These are phyloP conservation scores for Perizoma affinitatum DNA, from an alignment of 2,888 invertebrate species.

Conservation along the genomic window DNA sequence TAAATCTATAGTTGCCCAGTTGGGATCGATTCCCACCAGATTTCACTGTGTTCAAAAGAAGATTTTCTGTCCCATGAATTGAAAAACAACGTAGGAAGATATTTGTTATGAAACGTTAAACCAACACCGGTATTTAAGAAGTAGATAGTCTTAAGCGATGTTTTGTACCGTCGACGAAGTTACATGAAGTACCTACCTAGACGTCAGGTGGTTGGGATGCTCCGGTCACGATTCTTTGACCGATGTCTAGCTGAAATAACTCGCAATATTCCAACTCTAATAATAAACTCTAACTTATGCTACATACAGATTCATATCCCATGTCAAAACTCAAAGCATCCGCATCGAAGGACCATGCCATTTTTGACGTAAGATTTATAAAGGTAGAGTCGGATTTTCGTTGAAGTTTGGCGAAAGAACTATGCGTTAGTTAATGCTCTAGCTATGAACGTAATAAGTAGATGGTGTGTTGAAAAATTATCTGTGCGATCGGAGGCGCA, in stretches of 20 bases:
- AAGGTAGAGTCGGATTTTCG: conserved; percentile 42
- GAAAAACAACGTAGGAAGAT: conserved; percentile 1
- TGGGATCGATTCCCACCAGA: no score
- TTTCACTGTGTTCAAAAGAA: no score
- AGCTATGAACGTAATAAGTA: conserved; percentile 83
- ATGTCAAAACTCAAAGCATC: conserved; percentile 21
- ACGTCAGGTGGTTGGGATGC: conserved; percentile 81
- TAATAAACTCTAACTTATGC: conserved; percentile 39
- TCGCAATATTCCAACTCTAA: conserved; percentile 47
- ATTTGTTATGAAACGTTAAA: conserved; percentile 25
- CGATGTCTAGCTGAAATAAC: conserved; percentile 75
- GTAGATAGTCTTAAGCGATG: conserved; percentile 62
- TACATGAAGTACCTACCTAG: conserved; percentile 69
- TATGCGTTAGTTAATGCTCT: conserved; percentile 77
- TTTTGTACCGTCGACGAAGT: conserved; percentile 58
- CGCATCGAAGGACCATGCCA: conserved; percentile 28
- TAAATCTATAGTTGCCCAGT: no score
- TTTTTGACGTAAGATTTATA: conserved; percentile 30
- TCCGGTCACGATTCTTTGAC: conserved; percentile 81
- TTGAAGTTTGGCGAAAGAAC: conserved; percentile 56
- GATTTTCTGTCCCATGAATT: no score
- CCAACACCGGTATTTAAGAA: conserved; percentile 56
- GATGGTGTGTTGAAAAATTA: conserved; percentile 84
- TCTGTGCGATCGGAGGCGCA: conserved; percentile 82
- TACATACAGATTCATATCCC: conserved; percentile 35